These are phyloP conservation scores for Acrobasis repandana DNA, from an alignment of 2,888 invertebrate genomes.

Conservation along the genomic window DNA sequence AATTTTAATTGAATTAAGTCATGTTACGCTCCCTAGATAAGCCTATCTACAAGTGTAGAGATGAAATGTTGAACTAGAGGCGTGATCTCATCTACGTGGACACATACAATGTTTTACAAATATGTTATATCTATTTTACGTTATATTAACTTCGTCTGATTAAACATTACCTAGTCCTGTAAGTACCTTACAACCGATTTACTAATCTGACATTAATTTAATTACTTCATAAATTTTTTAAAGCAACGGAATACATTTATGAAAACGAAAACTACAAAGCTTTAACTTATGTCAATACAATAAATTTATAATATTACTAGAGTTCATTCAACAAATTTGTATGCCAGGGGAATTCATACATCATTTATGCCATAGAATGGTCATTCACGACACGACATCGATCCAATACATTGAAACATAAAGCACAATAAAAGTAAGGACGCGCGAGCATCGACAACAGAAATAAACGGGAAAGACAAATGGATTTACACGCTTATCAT, in stretches of 20 bases:
- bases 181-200: constrained; percentile 51
- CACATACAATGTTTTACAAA: constrained; percentile 13
- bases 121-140: constrained; percentile 35
- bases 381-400: constrained; percentile 49
- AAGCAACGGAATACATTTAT: constrained; percentile 35
- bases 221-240: constrained; percentile 37
- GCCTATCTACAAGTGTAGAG: constrained; percentile 28
- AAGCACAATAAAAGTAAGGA: constrained; percentile 45
- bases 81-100: constrained; percentile 11
- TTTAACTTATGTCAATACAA: constrained; percentile 30
- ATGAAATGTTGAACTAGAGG: constrained; percentile 23
- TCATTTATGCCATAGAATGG: constrained; percentile 14
- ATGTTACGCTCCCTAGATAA: constrained; percentile 39
- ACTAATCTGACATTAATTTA: constrained; percentile 42
- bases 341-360: constrained; percentile 4
- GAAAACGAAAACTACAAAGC: constrained; percentile 40
- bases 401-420: constrained; percentile 41
- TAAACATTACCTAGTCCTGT: constrained; percentile 54
- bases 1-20: constrained; percentile 27
- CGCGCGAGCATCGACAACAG: constrained; percentile 51
- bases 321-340: neutral
- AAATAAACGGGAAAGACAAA: constrained; percentile 78
- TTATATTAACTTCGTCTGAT: constrained; percentile 43
- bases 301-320: constrained; percentile 30
- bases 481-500: constrained; percentile 77